These are phyloP conservation scores for Dendrolimus kikuchii DNA, from an alignment of 1,140 invertebrate genomes.

Conservation along the genomic window DNA sequence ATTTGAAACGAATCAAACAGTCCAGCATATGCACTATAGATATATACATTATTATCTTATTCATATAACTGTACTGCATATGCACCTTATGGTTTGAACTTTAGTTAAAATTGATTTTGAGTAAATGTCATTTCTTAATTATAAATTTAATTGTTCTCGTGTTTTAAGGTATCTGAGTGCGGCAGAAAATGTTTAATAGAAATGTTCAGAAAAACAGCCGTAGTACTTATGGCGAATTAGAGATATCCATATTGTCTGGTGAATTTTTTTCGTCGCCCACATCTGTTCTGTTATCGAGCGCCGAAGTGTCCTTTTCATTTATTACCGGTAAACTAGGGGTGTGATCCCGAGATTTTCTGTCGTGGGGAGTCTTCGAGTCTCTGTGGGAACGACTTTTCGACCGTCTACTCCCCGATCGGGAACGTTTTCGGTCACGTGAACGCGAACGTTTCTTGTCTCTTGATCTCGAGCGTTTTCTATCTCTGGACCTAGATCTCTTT, in stretches of 20 bases:
- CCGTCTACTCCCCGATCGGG: constrained; percentile 47
- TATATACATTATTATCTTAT: no score
- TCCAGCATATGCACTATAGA: no score
- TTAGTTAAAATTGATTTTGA: no score
- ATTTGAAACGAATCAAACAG: no score
- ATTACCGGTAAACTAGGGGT: constrained; percentile 41
- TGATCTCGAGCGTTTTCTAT: constrained; percentile 55
- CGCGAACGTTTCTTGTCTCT: constrained; percentile 62
- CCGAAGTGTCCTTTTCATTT: constrained; percentile 38
- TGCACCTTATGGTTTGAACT: no score
- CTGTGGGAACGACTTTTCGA: constrained; percentile 57
- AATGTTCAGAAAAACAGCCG: not conserved
- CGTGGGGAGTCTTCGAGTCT: constrained; percentile 54
- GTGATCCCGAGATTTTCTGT: constrained; percentile 53
- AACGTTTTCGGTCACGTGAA: constrained; percentile 58
- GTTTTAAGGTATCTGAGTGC: no score
- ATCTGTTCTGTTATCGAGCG: constrained; percentile 35
- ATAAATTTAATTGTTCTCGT: not conserved
- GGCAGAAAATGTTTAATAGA: no score
- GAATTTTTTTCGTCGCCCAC: constrained; percentile 59
- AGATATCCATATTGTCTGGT: constrained; percentile 71
- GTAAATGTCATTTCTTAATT: no score
- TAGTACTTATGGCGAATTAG: constrained; percentile 65
- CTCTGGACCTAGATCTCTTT: constrained; percentile 62
- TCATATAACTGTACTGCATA: no score